A percentile compares a stretch with the other conserved stretches of the same genome.
These are phyloP conservation scores for Calypte anna DNA, from an alignment of 2,113 vertebrate genomes.

Conservation along the genomic window DNA sequence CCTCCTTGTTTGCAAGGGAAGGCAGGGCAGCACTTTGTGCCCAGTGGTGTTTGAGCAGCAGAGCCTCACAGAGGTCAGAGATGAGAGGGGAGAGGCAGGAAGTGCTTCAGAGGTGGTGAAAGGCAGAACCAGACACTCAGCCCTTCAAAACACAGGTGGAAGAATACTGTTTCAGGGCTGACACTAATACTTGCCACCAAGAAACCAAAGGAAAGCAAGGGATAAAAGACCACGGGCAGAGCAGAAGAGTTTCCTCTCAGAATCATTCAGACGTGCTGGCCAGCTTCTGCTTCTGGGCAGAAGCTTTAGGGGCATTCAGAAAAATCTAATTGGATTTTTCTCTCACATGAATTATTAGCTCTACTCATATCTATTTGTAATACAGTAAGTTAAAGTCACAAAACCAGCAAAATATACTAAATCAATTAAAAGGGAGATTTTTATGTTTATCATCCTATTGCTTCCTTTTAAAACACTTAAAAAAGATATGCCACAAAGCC, in stretches of 20 bases:
- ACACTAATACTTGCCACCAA: not conserved
- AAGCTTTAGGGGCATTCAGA: conserved; percentile 8
- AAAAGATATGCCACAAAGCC: not conserved
- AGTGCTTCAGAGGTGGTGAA: not conserved
- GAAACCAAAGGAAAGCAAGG: not conserved
- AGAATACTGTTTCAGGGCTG: not conserved
- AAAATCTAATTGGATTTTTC: conserved; percentile 38
- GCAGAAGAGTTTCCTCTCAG: not conserved
- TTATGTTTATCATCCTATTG: not conserved
- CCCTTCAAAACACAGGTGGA: not conserved
- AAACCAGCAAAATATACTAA: conserved; percentile 28
- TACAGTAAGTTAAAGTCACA: conserved; percentile 22
- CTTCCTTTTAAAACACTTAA: not conserved
- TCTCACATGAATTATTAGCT: conserved; percentile 34
- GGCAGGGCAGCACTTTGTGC: not conserved
- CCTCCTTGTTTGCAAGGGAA: not conserved
- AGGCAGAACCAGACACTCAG: not conserved
- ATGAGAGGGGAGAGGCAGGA: not conserved
- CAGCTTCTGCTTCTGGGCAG: conserved; percentile 6
- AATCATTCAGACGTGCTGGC: not conserved
- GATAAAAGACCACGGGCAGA: not conserved
- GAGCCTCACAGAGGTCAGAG: not conserved
- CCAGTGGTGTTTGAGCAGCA: not conserved
- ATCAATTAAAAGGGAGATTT: conserved; percentile 13
- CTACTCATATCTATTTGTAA: conserved; percentile 15